Base-by-base conservation (phyloP, 2,888 invertebrate species). In the Ephialtes manifestator region DNA sequence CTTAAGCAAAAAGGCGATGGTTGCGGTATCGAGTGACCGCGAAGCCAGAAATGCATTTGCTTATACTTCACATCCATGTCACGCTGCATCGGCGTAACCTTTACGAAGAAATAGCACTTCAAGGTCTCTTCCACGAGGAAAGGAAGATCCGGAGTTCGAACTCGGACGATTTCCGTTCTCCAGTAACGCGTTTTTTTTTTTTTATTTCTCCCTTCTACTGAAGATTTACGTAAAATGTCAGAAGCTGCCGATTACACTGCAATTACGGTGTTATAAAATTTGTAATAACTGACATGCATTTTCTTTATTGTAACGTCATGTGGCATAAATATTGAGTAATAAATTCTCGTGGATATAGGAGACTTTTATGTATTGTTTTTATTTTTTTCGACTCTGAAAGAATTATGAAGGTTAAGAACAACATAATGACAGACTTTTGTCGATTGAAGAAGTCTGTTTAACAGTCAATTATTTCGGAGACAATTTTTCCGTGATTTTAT, bases 21-120 rank as follows among this genome's bases (percentile, higher is more conserved):
- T 46, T 81, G 81, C 65, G 68, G 31, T 53, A 72, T 68, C 43
- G 35, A 72, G 55, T 68, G 67, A 81, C 43, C 58, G 53, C 7
- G 24, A 39, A 24, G 18, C 15, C 11, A 53, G 68, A 53, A 51
- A 51, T 11, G 67, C 20, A 43, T 24, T 80, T 74, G 76, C 77
- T 76, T 67, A 60, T 85, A 83, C 83, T 85, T 84, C n/a, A 58
- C 58, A 84, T 81, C 35, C 78, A 78, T 81, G 81, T 81, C 86
- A 78, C 83, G 84, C 51, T 55, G 43, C 39, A 43, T 65, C 48
- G 72, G 43, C 35, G 18, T 15, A 48, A 76, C 46, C 60, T 79
- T 76, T 53, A 46, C 71, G 68, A 65, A 7, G 15, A 53, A 53
- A 46, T 10, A 28, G 48, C 60, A 48, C 18, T 20, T 35, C 82